Evolutionary conservation across 2,888 invertebrate species (phyloP), one percentile per base, ranked within the genome.

Genomic region (Philonicus albiceps): DNA sequence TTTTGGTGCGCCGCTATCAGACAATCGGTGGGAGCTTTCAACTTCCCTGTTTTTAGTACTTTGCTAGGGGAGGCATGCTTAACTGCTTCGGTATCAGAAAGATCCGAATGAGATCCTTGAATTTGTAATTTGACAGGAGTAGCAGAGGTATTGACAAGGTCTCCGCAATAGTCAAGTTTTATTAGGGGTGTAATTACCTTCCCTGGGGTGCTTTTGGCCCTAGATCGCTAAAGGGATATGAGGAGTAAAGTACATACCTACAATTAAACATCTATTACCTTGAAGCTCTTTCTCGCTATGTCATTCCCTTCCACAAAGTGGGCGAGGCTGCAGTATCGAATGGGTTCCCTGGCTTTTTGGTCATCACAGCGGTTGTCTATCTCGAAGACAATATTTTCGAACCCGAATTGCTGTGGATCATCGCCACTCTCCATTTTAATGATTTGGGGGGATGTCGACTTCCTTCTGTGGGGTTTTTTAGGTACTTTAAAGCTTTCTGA

Each of bases 261-360:
- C 43, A 19, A 11, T 43, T 1, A 7, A 22, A 34, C n/a, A 31
- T 27, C 16, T 30, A 43, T 85, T 90, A 92, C 92, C 91, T 95
- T 96, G 90, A 96, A 96, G 2, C 96, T 96, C 90, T 95, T 94
- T 76, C 96, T 93, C 0, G 96, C 96, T 87, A 97, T 97, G 91
- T 97, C 97, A 91, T 94, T 96, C 27, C 96, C 96, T 92, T 96
- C 96, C 87, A 96, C 96, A 90, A 96, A 96, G 89, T 96, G 95
- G 0, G 97, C 97, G 89, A 97, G 92, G 90, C 96, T 96, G 91
- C 96, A 96, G 90, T 95, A 96, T 88, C 95, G 95, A 75, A 94
- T 94, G 86, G 95, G 94, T 89, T 94, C 94, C 37, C 73, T 85
- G 31, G 91, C 91, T 88, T 92, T 93, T 87, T 91, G 92, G 88